phyloP scores from a whole-genome alignment of 2,888 invertebrate species.

The Arctia plantaginis region DNA sequence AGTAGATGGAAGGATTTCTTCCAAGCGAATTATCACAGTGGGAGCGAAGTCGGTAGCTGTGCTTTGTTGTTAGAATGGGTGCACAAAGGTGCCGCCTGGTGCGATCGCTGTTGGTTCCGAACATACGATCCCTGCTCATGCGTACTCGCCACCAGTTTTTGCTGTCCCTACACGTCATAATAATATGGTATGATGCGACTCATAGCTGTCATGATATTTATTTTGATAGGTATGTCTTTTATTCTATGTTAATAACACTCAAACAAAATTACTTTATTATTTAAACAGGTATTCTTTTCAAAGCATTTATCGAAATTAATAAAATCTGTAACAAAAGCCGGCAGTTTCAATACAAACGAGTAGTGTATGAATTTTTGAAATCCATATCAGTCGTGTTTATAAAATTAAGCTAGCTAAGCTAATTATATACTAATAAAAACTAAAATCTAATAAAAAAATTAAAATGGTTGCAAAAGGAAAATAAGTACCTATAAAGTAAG shows the following conservation, averaged over 20 bases:
- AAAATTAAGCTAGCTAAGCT: not conserved
- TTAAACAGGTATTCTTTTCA: not conserved
- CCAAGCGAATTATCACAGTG: slow-evolving; percentile 68
- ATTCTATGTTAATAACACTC: slow-evolving; percentile 34
- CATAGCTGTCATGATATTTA: slow-evolving; percentile 61
- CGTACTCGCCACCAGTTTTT: slow-evolving; percentile 63
- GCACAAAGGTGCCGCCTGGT: slow-evolving; percentile 70
- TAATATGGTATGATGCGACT: slow-evolving; percentile 71
- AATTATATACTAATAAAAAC: too few relatives aligned
- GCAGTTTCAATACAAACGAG: not conserved
- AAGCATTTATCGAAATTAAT: not conserved
- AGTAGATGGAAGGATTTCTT: slow-evolving; percentile 72
- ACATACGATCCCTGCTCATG: slow-evolving; percentile 58
- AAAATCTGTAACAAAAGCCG: not conserved
- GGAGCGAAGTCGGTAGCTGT: slow-evolving; percentile 63
- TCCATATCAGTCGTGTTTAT: not conserved
- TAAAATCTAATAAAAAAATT: not conserved
- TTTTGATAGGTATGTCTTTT: slow-evolving; percentile 60
- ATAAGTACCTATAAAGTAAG: not conserved
- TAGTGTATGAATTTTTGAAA: not conserved
- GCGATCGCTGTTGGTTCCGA: slow-evolving; percentile 26
- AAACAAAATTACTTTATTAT: not conserved
- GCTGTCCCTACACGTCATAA: slow-evolving; percentile 68
- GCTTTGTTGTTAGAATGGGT: slow-evolving; percentile 61
- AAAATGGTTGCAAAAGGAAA: not conserved